These are phyloP conservation scores for Megalurothrips usitatus DNA, from an alignment of 2,888 invertebrate species.

Conservation along the genomic window DNA sequence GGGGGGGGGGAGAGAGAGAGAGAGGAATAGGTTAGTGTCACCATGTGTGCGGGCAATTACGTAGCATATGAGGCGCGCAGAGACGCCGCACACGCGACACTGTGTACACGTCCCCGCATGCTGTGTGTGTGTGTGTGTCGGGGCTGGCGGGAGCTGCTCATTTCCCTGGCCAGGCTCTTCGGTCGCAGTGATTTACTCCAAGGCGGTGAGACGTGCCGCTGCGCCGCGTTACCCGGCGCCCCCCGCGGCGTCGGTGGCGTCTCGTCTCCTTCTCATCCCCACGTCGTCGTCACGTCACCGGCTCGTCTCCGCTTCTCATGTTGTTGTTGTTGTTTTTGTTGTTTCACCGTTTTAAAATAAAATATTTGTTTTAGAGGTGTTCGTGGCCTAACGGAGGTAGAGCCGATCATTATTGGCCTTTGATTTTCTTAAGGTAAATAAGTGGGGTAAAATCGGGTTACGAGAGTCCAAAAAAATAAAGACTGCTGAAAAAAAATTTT, in stretches of 20 bases:
- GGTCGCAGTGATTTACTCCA: no score
- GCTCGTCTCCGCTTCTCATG: no score
- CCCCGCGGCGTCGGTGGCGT: background rate
- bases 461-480: no score
- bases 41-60: constrained; percentile 11
- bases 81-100: background rate
- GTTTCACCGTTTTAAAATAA: no score
- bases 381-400: no score
- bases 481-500: no score
- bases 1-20: background rate
- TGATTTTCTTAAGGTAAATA: no score
- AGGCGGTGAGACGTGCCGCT: background rate
- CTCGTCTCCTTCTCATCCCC: background rate
- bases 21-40: background rate
- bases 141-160: background rate
- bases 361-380: no score
- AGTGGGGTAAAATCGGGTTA: no score
- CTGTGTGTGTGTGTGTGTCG: background rate
- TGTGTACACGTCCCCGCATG: background rate
- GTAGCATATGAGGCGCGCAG: background rate
- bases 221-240: background rate
- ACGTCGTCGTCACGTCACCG: background rate
- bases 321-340: no score
- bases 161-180: no score
- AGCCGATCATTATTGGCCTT: no score